Conservation (phyloP, 2,113 vertebrate genomes). For the Motacilla tschutschensis region DNA sequence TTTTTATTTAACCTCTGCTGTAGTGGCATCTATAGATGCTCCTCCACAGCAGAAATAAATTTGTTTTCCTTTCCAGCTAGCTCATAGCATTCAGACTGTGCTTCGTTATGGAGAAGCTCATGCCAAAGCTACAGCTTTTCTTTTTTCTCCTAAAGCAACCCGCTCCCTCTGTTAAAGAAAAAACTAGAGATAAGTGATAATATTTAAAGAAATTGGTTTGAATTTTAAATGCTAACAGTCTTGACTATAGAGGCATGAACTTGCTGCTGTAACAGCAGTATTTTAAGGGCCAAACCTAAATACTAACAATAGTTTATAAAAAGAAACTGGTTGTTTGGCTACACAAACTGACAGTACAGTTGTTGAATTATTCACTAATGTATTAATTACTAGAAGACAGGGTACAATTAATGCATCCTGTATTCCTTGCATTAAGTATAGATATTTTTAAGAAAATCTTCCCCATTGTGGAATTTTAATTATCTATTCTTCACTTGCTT, state of each 20-base stretch:
- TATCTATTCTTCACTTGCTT: constrained; percentile 31
- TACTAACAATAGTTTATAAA: constrained; percentile 49
- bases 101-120: not conserved
- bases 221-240: not conserved
- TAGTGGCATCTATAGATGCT: constrained; percentile 21
- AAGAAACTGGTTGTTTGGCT: constrained; percentile 49
- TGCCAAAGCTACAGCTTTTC: not conserved
- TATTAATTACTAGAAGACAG: constrained; percentile 48
- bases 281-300: constrained; percentile 22
- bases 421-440: constrained; percentile 36
- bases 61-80: not conserved
- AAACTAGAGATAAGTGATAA: not conserved
- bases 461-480: constrained; percentile 14
- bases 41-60: not conserved
- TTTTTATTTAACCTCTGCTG: constrained; percentile 24
- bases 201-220: not conserved
- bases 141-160: not conserved
- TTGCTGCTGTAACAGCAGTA: not conserved
- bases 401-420: constrained; percentile 36
- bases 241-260: not conserved
- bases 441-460: constrained; percentile 51
- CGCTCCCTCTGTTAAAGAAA: not conserved
- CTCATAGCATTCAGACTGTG: not conserved
- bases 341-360: constrained; percentile 1
- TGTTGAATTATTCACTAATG: constrained; percentile 28